These are phyloP conservation scores for Discoglossus pictus DNA, from an alignment of 2,797 vertebrate species.

Conservation along the genomic window DNA sequence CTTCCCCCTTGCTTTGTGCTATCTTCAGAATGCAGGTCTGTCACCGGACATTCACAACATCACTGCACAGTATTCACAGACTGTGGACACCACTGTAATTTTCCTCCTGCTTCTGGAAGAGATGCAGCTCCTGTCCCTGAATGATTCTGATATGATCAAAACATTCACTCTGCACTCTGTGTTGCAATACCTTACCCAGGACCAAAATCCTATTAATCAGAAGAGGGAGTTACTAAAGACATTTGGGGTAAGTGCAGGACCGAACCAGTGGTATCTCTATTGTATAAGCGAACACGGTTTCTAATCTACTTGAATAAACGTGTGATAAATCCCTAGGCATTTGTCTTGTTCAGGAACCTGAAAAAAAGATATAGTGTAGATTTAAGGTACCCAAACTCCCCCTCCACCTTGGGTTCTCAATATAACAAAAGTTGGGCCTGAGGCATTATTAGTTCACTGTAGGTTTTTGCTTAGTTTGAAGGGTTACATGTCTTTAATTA, in stretches of 20 bases:
- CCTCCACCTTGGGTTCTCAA: no score
- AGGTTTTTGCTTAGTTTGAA: no score
- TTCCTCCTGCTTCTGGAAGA: slow-evolving; percentile 38
- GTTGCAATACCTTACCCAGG: neutral
- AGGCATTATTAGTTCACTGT: no score
- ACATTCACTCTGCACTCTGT: neutral
- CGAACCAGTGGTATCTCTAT: no score
- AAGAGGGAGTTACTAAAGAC: slow-evolving; percentile 32
- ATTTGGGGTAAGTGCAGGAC: slow-evolving; percentile 41
- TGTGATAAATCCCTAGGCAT: no score
- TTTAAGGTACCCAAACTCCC: no score
- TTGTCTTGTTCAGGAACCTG: no score
- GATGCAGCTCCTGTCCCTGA: slow-evolving; percentile 21
- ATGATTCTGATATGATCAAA: neutral
- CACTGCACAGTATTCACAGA: slow-evolving; percentile 9
- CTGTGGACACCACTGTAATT: slow-evolving; percentile 24
- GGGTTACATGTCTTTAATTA: no score
- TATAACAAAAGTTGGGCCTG: no score
- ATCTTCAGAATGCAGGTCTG: slow-evolving; percentile 20
- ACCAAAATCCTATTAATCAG: slow-evolving; percentile 8
- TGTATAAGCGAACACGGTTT: no score
- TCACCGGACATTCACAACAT: neutral
- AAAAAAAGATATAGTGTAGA: no score
- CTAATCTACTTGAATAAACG: no score
- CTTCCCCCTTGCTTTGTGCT: slow-evolving; percentile 24